A percentile compares a stretch with the other conserved stretches of the same genome.
These are phyloP conservation scores for Rhea americana DNA, from an alignment of 2,113 vertebrate genomes.

Conservation along the genomic window DNA sequence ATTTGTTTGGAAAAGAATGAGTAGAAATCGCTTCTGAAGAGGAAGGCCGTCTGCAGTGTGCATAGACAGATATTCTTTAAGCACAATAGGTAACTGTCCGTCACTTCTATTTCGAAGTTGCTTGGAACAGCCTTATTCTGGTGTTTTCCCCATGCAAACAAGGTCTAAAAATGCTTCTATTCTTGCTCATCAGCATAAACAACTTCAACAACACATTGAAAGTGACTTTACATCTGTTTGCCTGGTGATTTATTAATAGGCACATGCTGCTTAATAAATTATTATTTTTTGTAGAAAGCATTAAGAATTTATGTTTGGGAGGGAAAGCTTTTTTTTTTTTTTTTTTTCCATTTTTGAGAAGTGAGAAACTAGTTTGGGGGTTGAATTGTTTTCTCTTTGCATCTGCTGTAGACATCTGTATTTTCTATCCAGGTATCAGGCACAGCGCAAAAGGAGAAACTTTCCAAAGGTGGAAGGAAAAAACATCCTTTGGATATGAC, in stretches of 20 bases:
- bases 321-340: not conserved
- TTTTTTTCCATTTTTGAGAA: not conserved
- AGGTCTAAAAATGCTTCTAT: constrained; percentile 59
- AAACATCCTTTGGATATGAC: not conserved
- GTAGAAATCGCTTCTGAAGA: constrained; percentile 52
- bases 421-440: constrained; percentile 10
- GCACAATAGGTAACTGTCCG: constrained; percentile 50
- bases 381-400: not conserved
- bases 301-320: constrained; percentile 20
- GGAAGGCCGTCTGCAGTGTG: constrained; percentile 42
- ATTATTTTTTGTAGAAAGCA: not conserved
- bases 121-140: constrained; percentile 3
- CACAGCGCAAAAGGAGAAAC: not conserved
- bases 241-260: constrained; percentile 43
- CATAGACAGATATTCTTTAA: constrained; percentile 34
- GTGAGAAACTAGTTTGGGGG: not conserved
- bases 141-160: constrained; percentile 51
- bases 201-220: constrained; percentile 13
- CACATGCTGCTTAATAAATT: constrained; percentile 15
- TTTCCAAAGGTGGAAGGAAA: constrained; percentile 2
- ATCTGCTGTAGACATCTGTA: not conserved
- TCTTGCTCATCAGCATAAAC: constrained; percentile 36
- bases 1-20: constrained; percentile 27
- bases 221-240: constrained; percentile 42
- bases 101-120: constrained; percentile 34